Conservation (phyloP, 2,888 invertebrate genomes). For the Sesamia inferens region DNA sequence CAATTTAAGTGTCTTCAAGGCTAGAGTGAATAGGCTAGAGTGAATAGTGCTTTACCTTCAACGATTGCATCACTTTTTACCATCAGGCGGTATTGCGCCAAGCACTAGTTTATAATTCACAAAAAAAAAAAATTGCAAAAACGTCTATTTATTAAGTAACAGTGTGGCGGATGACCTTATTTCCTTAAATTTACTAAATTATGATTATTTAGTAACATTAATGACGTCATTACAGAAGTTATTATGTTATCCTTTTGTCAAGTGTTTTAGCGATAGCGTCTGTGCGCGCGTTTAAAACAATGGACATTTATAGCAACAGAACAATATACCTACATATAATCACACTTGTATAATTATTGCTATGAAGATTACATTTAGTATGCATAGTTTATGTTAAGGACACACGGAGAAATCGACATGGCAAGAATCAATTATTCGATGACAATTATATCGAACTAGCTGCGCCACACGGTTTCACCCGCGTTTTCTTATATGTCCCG, state of each 20-base stretch:
- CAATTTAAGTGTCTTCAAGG: no score
- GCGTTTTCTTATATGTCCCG: no score
- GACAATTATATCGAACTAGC: neutral
- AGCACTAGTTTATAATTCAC: no score
- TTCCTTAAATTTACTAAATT: neutral
- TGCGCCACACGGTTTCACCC: no score
- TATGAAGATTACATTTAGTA: neutral
- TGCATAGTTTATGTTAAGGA: neutral
- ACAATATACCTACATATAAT: neutral
- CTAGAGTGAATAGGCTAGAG: no score
- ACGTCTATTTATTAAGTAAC: neutral
- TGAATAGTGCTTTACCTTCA: no score
- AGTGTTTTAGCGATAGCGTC: neutral
- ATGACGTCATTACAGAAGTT: neutral
- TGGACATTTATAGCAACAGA: neutral
- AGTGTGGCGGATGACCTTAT: neutral
- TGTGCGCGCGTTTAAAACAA: slow-evolving; percentile 23
- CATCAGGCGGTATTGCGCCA: no score
- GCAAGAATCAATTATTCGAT: neutral
- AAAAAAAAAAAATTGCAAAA: no score
- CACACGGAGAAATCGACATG: neutral
- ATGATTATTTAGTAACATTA: neutral
- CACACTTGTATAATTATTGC: neutral
- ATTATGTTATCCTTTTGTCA: neutral
- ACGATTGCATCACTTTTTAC: no score